Evolutionary conservation across 2,888 invertebrate species (phyloP).

Genomic region (Amblyjoppa fuscipennis): DNA sequence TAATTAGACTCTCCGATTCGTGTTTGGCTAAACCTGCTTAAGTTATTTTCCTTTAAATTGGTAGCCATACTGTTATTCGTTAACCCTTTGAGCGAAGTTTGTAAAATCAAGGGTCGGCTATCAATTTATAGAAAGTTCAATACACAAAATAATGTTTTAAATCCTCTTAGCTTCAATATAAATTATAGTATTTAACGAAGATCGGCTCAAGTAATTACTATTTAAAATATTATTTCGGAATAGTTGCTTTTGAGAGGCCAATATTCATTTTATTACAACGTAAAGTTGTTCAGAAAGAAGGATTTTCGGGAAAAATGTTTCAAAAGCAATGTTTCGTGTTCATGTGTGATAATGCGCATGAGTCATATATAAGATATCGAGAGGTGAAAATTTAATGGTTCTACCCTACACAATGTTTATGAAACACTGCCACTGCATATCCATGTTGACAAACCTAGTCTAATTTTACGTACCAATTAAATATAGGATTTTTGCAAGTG

Average conservation of each 20-base stretch:
- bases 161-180: neutral
- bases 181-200: neutral
- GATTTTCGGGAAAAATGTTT: neutral
- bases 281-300: neutral
- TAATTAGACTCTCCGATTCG: constrained; percentile 16
- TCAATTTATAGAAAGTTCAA: neutral
- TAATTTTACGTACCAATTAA: constrained; percentile 20
- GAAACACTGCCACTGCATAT: constrained; percentile 35
- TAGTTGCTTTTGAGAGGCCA: neutral
- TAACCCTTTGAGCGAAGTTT: neutral
- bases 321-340: neutral
- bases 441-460: constrained; percentile 20
- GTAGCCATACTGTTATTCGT: neutral
- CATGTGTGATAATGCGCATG: neutral
- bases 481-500: constrained; percentile 4
- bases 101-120: neutral
- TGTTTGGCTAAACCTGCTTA: neutral
- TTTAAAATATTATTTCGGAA: neutral
- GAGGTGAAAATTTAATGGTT: neutral
- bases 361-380: neutral
- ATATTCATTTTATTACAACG: neutral
- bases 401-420: neutral
- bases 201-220: neutral
- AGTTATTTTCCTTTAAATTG: neutral
- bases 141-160: neutral